Evolutionary conservation across 2,113 vertebrate species (phyloP), one percentile per base, ranked within the genome.

Genomic region (Empidonax alnorum): DNA sequence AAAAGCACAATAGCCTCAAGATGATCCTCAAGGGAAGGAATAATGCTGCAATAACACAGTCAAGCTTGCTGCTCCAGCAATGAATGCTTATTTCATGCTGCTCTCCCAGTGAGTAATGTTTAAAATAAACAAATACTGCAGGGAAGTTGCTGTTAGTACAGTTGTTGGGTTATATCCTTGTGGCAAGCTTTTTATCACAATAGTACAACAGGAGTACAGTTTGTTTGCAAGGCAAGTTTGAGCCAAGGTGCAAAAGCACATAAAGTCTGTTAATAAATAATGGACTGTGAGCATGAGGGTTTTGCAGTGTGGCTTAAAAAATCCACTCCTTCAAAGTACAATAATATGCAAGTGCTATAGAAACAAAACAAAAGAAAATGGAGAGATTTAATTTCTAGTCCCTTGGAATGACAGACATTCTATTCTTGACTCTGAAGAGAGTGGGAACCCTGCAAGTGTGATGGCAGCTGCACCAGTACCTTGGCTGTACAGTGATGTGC

Each of bases 71-170:
- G 50, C 18, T 27, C 63, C 89, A 58, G 79, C 62, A 35, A 42
- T 89, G 82, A 94, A 72, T 46, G 84, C 86, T 89, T 84, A 50
- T 78, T 75, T 94, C 72, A 66, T 6, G 3, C 84, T 35, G 61
- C 69, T 94, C 67, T 56, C 83, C 39, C 4, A 16, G 52, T n/a
- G 67, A 96, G 84, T 47, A 93, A 95, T 68, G 89, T 84, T 94
- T 95, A 83, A 96, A 93, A 96, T 66, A 95, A 97, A 97, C 79
- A 95, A 95, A 86, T 62, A 62, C 86, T 44, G 13, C 76, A 80
- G 82, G 58, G 53, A 44, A 84, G 44, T 62, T 87, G 63, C 81
- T 90, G 80, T 93, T 84, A 84, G 65, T 66, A 84, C 86, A 94
- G 84, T 90, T 92, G 76, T 90, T 93, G 69, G 53, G 83, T 49